Base-by-base conservation (phyloP, 2,113 vertebrate genomes). In the Channa maculata region DNA sequence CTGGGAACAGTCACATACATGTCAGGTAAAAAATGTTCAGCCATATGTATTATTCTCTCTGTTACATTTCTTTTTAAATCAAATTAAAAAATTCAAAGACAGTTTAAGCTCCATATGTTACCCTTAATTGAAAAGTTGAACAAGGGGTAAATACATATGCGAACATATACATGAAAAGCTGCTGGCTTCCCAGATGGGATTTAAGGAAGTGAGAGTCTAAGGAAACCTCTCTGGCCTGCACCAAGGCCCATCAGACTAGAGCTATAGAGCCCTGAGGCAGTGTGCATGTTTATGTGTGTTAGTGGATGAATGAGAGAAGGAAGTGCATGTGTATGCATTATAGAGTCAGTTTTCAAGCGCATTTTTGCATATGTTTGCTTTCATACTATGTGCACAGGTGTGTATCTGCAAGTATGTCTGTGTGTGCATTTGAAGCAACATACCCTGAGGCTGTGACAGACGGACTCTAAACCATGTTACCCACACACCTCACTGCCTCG, bases 381-480 rank as follows among this genome's bases (percentile, higher is more conserved):
- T 45, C 37, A 45, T 63, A 14, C 24, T 33, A 43, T 63, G 45
- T 11, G 54, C 5, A 3, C 2, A 39, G 34, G 39, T 61, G 13
- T 61, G 58, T 58, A 24, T 38, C 24, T 39, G 54, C 39, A 59
- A 58, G 48, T 54, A 41, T 55, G 55, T 75, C 11, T 83, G 48
- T 60, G 75, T 55, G 70, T 49, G 79, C 48, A 68, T 64, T 62
- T 5, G 11, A 64, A 83, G 80, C 83, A 86, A 85, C 79, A 79
- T 77, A 66, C 62, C 86, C 82, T 6, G 70, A 82, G 92, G 90
- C 92, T 68, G 82, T 85, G 88, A 89, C 89, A 92, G 89, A 93
- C 81, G 88, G 88, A 88, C 79, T 88, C 84, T 90, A 90, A 89
- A 87, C 84, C 85, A 83, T 73, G 86, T 89, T 91, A 88, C 86